Base-by-base conservation (phyloP, 2,888 invertebrate species). In the Ormyrus labotus region DNA sequence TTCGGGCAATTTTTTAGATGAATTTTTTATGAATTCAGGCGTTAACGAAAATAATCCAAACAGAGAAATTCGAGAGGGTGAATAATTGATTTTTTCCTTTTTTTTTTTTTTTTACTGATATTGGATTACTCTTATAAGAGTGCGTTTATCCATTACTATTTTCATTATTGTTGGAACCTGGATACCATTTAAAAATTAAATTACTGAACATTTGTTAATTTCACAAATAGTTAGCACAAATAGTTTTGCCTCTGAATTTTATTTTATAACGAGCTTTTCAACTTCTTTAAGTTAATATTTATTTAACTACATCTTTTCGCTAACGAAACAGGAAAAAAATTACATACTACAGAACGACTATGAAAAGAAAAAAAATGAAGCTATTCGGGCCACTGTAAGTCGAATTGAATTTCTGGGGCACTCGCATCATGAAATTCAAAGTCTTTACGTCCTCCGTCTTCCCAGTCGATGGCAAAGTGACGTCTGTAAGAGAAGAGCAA, bases 381-480 rank as follows among this genome's bases (percentile, higher is more conserved):
- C 61, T 19, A 64, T 75, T 80, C 81, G 78, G 74, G 74, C 69
- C 57, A 58, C 64, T 64, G 73, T 79, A 76, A 68, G 75, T 63
- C 65, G 83, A 86, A 87, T 87, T 86, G 83, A 87, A 87, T 87
- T 87, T 86, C 85, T 85, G 83, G 83, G 85, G 85, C 85, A 86
- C 51, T 71, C 48, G 73, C 87, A 87, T 87, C 78, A 86, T 88
- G 86, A 87, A 87, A 87, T 85, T 85, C 85, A 81, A 84, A 83
- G 83, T 82, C 83, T 81, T 79, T 81, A 79, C 80, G 81, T 76
- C 79, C 48, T 0, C 34, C 3, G 34, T 68, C 70, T 74, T 47
- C 0, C 34, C 34, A 34, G 34, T 55, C 45, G 69, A 34, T 34
- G 34, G 60, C 60, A 70, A 72, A 80, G 72, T 80, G 80, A 76